Conservation (phyloP, 2,113 vertebrate species). For the Heteronetta atricapilla region DNA sequence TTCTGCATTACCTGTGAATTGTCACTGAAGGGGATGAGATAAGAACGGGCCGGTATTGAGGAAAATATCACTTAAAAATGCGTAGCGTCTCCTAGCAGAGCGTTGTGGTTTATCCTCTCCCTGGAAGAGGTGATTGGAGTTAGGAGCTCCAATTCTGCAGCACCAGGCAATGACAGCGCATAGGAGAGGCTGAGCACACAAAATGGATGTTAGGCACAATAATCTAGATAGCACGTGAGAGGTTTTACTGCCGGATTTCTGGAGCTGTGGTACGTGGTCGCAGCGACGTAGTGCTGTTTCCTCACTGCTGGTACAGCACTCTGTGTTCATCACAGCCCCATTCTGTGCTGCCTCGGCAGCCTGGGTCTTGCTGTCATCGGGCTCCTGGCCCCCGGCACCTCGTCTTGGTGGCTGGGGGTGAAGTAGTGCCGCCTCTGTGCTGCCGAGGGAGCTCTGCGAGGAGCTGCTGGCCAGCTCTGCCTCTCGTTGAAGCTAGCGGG, state of each 20-base stretch:
- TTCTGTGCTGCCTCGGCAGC: accelerated
- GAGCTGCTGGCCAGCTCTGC: neutral
- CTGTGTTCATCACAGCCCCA: neutral
- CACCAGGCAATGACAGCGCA: neutral
- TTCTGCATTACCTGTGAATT: neutral
- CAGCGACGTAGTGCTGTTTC: neutral
- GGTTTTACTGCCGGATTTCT: neutral
- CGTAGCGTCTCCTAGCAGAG: neutral
- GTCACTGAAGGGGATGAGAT: neutral
- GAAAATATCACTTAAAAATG: neutral
- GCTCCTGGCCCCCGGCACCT: neutral
- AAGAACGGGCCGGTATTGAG: neutral
- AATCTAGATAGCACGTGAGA: neutral
- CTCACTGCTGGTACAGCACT: neutral
- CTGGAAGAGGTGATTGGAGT: neutral
- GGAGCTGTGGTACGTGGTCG: neutral
- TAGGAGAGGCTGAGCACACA: neutral
- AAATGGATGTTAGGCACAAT: conserved; percentile 9
- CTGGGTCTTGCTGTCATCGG: neutral
- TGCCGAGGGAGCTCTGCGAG: neutral
- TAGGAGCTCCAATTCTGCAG: neutral
- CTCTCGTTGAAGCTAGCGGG: neutral
- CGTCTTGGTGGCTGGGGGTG: neutral
- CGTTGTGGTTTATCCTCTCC: neutral
- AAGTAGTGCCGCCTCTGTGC: neutral